Percentiles rank a stretch among this genome's conserved stretches.
Conservation (phyloP, 2,113 vertebrate species). For the Lagopus leucura region DNA sequence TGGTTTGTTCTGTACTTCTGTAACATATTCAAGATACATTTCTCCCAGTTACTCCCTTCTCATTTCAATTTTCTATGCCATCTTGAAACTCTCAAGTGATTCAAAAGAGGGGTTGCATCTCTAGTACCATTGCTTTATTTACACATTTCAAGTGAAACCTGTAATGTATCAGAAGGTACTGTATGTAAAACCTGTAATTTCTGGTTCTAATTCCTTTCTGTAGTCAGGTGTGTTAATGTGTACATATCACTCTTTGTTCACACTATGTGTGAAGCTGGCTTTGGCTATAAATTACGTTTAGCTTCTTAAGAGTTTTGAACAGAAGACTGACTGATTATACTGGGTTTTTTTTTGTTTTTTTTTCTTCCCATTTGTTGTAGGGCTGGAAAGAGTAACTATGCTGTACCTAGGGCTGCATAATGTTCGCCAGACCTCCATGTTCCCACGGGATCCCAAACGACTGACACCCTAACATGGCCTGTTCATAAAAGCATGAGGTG, state of each 20-base stretch:
- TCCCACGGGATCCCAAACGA: slow-evolving; percentile 96
- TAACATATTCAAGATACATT: not conserved
- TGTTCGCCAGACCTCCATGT: slow-evolving; percentile 98
- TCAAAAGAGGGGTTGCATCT: not conserved
- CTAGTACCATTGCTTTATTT: not conserved
- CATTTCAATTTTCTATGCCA: not conserved
- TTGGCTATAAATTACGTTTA: not conserved
- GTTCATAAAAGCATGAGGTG: not conserved
- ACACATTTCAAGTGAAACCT: not conserved
- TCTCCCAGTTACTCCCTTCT: not conserved
- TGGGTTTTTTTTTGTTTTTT: not conserved
- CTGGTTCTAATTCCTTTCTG: not conserved
- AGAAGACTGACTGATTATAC: not conserved
- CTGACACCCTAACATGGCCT: slow-evolving; percentile 87
- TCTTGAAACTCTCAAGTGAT: not conserved
- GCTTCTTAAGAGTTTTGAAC: not conserved
- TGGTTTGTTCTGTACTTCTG: not conserved
- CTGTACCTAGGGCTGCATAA: slow-evolving; percentile 96
- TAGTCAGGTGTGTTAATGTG: rapidly evolving
- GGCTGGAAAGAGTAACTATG: slow-evolving; percentile 98
- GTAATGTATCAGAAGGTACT: not conserved
- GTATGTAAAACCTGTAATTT: not conserved
- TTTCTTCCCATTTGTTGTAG: slow-evolving; percentile 68
- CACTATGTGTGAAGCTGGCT: not conserved
- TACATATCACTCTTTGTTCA: not conserved